Base-by-base conservation (phyloP, 2,113 vertebrate species). In the Gobiocypris rarus region DNA sequence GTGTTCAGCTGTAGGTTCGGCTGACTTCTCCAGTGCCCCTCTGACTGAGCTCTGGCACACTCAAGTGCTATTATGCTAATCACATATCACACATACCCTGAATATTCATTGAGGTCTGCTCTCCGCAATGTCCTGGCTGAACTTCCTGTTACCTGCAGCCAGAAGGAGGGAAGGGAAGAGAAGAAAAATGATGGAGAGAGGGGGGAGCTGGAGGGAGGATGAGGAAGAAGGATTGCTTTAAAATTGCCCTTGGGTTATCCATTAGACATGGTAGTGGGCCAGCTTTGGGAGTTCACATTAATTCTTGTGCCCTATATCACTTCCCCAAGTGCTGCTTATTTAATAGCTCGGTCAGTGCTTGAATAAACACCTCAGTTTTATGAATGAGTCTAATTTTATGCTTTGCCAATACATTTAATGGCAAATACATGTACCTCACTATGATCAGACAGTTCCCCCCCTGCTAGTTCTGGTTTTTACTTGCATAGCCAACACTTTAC, bases 31-130 rank as follows among this genome's bases (percentile, higher is more conserved):
- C 83, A 85, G 76, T 67, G 67, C 19, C 76, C 50, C 48, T 78
- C 80, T 83, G 54, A 61, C 80, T 80, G 86, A 79, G 75, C 69
- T 74, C 41, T 88, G 85, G 83, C 82, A 82, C 43, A 63, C 75
- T 61, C 48, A 52, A 59, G 65, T 63, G 83, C 81, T 48, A 83
- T 88, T 88, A 86, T 88, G 83, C 74, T 83, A 86, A 88, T 88
- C 48, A 22, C 67, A 81, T 84, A 78, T 85, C 78, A 61, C 2
- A 58, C 85, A 85, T 45, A 31, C 15, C 28, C 61, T 83, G 83
- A 80, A 86, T 85, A 86, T 86, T 86, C 85, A 88, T 81, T 77
- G 50, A 81, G 85, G 59, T 75, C 80, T 87, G 84, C 34, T 78
- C 34, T 58, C 69, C 50, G 15, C 48, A n/a, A 56, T 26, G 54